These are phyloP conservation scores for Coelopa pilipes DNA, from an alignment of 2,888 invertebrate genomes.

Conservation along the genomic window DNA sequence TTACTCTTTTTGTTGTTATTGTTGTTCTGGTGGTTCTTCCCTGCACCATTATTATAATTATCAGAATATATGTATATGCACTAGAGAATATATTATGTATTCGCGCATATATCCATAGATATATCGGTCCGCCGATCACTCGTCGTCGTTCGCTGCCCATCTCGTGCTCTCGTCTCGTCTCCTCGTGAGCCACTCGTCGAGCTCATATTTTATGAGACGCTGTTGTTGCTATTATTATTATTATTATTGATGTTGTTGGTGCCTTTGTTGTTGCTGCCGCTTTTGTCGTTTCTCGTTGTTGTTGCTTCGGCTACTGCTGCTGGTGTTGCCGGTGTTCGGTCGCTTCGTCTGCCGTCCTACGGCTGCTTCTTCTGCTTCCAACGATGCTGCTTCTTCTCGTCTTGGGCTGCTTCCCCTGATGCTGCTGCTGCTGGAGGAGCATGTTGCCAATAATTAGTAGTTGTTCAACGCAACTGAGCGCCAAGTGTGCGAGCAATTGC, in stretches of 20 bases:
- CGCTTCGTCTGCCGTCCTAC: no score
- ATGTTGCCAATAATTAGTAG: slow-evolving; percentile 53
- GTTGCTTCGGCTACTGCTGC: no score
- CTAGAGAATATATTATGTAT: neutral
- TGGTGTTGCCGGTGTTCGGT: no score
- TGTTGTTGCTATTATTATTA: no score
- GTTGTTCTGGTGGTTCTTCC: neutral
- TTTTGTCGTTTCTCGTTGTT: no score
- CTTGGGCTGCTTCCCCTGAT: no score
- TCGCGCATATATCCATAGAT: neutral
- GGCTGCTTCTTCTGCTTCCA: no score
- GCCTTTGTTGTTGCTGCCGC: no score
- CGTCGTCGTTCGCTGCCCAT: neutral
- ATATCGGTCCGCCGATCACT: no score
- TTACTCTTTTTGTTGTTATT: neutral
- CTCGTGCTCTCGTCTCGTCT: neutral
- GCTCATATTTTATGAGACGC: slow-evolving; percentile 11
- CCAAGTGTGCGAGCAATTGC: slow-evolving; percentile 31
- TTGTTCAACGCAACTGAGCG: slow-evolving; percentile 46
- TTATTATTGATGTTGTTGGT: no score
- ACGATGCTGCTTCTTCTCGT: no score
- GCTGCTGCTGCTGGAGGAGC: slow-evolving; percentile 34
- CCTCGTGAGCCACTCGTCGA: slow-evolving; percentile 6
- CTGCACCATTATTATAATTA: slow-evolving; percentile 32
- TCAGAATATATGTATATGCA: slow-evolving; percentile 14